These are phyloP conservation scores for Melopsittacus undulatus DNA, from an alignment of 2,797 vertebrate species.

Conservation along the genomic window DNA sequence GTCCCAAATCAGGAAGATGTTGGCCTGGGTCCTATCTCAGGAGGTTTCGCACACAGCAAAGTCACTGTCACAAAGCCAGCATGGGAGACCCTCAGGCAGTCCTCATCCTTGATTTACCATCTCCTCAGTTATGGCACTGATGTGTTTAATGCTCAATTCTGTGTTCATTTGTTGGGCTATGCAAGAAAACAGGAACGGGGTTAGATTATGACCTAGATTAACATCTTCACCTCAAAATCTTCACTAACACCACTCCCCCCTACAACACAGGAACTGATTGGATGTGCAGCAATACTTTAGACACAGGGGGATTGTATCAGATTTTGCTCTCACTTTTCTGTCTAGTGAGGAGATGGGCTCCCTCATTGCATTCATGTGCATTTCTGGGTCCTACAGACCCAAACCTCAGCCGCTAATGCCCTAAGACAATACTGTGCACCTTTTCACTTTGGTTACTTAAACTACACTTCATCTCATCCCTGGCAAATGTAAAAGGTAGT, in stretches of 20 bases:
- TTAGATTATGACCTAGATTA: background rate
- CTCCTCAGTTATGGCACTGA: background rate
- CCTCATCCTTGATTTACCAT: background rate
- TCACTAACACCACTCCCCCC: background rate
- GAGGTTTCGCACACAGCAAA: background rate
- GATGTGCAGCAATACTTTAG: background rate
- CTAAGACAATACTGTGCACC: background rate
- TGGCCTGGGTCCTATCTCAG: background rate
- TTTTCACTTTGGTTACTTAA: slow-evolving; percentile 26
- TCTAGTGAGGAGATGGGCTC: background rate
- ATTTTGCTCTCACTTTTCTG: background rate
- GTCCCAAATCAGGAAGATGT: background rate
- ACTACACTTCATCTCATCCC: slow-evolving; percentile 4
- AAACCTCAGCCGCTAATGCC: background rate
- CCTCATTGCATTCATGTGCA: background rate
- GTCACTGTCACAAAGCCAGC: background rate
- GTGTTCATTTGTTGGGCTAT: fast-evolving
- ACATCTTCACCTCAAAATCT: background rate
- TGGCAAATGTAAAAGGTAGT: slow-evolving; percentile 22
- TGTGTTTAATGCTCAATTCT: background rate
- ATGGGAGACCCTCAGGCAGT: background rate
- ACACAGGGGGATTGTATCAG: background rate
- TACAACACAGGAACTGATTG: background rate
- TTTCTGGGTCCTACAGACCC: background rate
- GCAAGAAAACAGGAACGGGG: background rate